A percentile compares a stretch with the other conserved stretches of the same genome.
Conservation (phyloP, 92 coral and sea anemone species). For the Bergia puertoricense region DNA sequence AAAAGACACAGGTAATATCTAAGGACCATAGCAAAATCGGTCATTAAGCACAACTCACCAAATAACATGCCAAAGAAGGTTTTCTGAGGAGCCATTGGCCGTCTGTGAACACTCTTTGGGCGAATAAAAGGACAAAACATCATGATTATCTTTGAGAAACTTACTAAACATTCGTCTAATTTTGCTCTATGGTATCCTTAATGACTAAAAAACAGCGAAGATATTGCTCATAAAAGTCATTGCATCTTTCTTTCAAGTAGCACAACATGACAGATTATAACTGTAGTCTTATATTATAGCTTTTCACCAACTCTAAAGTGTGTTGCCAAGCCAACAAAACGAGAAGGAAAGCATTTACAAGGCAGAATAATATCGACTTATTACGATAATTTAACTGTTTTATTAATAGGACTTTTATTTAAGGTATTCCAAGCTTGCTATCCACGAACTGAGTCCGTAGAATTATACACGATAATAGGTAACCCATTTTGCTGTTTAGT, state of each 20-base stretch:
- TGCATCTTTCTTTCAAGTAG: background rate
- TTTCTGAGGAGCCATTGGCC: constrained; percentile 71
- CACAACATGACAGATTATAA: background rate
- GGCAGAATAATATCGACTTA: background rate
- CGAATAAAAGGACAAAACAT: constrained; percentile 21
- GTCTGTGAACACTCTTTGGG: constrained; percentile 71
- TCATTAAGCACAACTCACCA: constrained; percentile 57
- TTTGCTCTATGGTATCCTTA: background rate
- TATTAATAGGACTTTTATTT: background rate
- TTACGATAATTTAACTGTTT: constrained; percentile 30
- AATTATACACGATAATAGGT: too few species aligned
- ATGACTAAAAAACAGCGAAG: background rate
- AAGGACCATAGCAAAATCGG: background rate
- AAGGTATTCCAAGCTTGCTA: background rate
- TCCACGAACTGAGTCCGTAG: background rate
- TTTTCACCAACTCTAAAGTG: background rate
- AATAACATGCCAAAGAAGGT: constrained; percentile 80
- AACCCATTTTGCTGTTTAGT: too few species aligned
- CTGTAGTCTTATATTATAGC: background rate
- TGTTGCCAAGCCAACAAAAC: constrained; percentile 19
- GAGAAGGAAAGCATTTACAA: background rate
- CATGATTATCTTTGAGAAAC: background rate
- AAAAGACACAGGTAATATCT: background rate
- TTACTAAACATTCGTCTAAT: background rate
- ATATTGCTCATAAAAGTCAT: background rate